A percentile compares a stretch with the other conserved stretches of the same genome.
phyloP scores from a whole-genome alignment of 2,888 invertebrate genomes.

The Trissolcus brochymenae region DNA sequence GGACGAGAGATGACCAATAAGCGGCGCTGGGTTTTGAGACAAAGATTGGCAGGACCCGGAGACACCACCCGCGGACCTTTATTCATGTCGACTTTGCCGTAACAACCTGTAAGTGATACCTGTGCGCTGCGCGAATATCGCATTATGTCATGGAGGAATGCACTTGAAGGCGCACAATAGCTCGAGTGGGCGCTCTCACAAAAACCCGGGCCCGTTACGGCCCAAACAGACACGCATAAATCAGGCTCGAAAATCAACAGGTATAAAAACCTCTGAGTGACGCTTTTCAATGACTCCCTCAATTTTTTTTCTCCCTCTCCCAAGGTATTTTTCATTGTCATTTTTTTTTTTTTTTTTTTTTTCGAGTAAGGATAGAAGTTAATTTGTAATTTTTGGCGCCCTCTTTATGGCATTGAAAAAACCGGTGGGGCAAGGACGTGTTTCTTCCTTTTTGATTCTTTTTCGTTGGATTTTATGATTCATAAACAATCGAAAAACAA shows the following conservation, averaged over 20 bases:
- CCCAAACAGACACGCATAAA: slow-evolving; percentile 31
- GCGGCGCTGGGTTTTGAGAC: background rate
- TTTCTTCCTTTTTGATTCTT: too few species aligned
- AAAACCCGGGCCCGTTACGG: slow-evolving; percentile 28
- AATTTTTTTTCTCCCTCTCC: background rate
- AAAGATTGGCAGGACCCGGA: slow-evolving; percentile 3
- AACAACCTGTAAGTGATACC: slow-evolving; percentile 45
- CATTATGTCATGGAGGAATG: slow-evolving; percentile 41
- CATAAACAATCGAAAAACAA: too few species aligned
- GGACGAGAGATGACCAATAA: background rate
- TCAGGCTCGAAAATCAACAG: slow-evolving; percentile 29
- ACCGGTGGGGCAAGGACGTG: too few species aligned
- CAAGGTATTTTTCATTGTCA: background rate
- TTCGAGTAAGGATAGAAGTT: background rate
- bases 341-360: background rate
- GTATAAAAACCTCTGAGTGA: slow-evolving; percentile 17
- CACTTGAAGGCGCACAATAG: slow-evolving; percentile 34
- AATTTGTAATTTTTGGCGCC: slow-evolving; percentile 2
- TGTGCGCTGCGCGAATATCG: slow-evolving; percentile 37
- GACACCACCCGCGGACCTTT: slow-evolving; percentile 19
- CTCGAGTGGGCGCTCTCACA: slow-evolving; percentile 35
- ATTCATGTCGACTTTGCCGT: slow-evolving; percentile 15
- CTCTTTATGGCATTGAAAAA: too few species aligned
- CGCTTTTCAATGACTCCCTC: slow-evolving; percentile 20
- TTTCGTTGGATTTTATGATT: too few species aligned